Conservation (phyloP, 2,113 vertebrate species). For the Mormoops blainvillei region DNA sequence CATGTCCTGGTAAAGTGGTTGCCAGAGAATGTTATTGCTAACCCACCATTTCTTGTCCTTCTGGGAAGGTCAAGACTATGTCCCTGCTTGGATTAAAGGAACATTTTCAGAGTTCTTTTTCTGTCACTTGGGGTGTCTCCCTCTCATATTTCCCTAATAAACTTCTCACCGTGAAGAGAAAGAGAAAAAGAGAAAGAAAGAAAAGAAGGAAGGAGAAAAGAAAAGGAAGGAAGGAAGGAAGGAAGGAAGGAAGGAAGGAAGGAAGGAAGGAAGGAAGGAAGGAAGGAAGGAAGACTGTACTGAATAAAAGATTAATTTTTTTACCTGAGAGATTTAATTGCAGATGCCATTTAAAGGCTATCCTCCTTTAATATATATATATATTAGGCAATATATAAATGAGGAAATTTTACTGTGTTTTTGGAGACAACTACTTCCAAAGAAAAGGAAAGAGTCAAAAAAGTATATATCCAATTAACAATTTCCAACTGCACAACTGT, state of each 20-base stretch:
- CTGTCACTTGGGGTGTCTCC: constrained; percentile 49
- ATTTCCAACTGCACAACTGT: background rate
- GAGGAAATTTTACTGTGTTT: background rate
- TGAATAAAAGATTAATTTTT: background rate
- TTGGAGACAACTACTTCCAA: background rate
- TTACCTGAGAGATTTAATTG: background rate
- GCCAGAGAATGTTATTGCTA: constrained; percentile 35
- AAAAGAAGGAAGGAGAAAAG: too few species aligned
- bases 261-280: too few species aligned
- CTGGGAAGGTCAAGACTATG: constrained; percentile 6
- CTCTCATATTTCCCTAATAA: constrained; percentile 65
- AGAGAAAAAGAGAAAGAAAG: too few species aligned
- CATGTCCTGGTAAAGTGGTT: background rate
- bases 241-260: too few species aligned
- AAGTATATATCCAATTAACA: background rate
- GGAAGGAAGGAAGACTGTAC: too few species aligned
- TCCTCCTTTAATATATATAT: too few species aligned
- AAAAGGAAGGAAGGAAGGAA: too few species aligned
- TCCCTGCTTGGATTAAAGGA: constrained; percentile 45
- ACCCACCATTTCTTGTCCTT: constrained; percentile 10
- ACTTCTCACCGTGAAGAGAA: constrained; percentile 29
- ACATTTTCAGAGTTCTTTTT: constrained; percentile 56
- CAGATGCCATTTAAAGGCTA: background rate
- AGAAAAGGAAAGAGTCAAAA: background rate
- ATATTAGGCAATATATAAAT: background rate